Base-by-base conservation (phyloP, 2,797 vertebrate genomes). In the Schizopygopsis pylzovi region DNA sequence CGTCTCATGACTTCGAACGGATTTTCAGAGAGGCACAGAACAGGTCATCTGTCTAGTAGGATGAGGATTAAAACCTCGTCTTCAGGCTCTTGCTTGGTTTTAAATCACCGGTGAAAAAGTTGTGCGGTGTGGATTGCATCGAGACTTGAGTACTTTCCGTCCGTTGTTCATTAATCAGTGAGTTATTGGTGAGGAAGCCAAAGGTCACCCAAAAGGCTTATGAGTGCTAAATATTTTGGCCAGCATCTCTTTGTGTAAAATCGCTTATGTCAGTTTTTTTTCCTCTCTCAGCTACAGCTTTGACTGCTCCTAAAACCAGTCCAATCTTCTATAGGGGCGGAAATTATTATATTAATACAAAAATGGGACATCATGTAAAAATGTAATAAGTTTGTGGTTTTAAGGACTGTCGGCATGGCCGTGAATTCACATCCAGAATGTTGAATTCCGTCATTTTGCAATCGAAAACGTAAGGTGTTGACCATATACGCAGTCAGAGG, bases 161-260 rank as follows among this genome's bases (percentile, higher is more conserved):
- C 96, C 96, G 97, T 99, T 98, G 97, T 98, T 99, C 98, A 99
- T 99, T 99, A 99, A 99, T 97, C 95, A 97, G 96, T 97, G 97
- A 96, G 97, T 97, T 97, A 98, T 96, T 95, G 96, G 96, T 90
- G 91, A 90, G 86, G 87, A 92, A 98, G 97, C 96, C 95, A 96
- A 96, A 97, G 98, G 98, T 99, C 98, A 98, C 93, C 94, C 90
- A 96, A 97, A 97, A 97, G 96, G 97, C 97, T 99, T 99, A 98
- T 96, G 96, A 94, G 94, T 96, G 95, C 94, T 95, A 95, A 95
- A 97, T 96, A 96, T 97, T 94, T 96, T 93, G 93, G 92, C 93
- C 92, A 49, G 87, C 91, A 92, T 95, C 95, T 96, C 97, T 97
- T 97, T 95, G 92, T 92, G 95, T 96, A 96, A 93, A 92, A 91